Evolutionary conservation across 2,113 vertebrate species (phyloP), one percentile per base, ranked within the genome.

Genomic region (Lepidothrix coronata): DNA sequence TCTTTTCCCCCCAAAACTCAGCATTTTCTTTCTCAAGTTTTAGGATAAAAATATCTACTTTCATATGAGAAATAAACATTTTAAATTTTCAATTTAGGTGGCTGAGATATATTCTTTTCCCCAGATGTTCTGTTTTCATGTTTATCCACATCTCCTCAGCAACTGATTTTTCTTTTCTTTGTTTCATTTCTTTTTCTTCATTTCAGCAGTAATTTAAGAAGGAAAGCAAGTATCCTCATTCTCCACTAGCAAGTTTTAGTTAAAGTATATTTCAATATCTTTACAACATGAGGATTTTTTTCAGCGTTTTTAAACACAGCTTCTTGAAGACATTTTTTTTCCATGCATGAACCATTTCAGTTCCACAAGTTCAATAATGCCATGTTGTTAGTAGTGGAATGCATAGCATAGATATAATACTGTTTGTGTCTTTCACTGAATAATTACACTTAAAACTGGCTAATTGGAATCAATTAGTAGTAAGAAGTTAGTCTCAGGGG

Each of bases 401-500:
- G 44, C 39, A 91, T 62, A 93, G 68, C 44, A 59, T 14, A 91
- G 76, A 54, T 92, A 54, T 81, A 95, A 90, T 74, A 23, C 68
- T 74, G 28, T 91, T 88, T 92, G 48, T 81, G 93, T 84, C 88
- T 93, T 65, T 91, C 52, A 65, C 79, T 75, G 79, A 96, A 92
- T 92, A 95, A 95, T 94, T 96, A 86, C 52, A 67, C 61, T 94
- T 96, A 78, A 78, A 91, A 71, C 73, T 84, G 37, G 68, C 86
- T 95, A 94, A 96, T 89, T 85, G 39, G 49, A 93, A 92, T 95
- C 92, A 93, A 87, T 93, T 95, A 92, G 68, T 43, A 54, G 73
- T 58, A 95, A 91, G 92, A 88, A 91, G 57, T 81, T 84, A 72
- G 65, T 95, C 70, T 89, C 82, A 44, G 30, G 35, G 30, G 71